Evolutionary conservation across 2,797 vertebrate genomes (phyloP).

Genomic region (Mormyrops boulengeri): DNA sequence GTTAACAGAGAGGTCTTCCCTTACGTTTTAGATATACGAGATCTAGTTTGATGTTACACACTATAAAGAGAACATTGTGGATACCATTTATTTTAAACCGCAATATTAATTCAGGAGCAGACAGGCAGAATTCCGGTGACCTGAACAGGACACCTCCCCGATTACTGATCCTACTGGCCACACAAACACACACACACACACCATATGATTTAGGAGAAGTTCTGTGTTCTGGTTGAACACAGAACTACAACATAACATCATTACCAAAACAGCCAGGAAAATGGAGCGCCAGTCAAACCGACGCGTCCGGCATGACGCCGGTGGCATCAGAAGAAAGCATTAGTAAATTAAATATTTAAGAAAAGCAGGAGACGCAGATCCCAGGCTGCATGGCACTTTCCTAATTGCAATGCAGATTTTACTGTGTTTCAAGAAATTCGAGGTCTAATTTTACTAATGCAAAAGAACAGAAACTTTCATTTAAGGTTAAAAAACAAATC

Average conservation of each 20-base stretch:
- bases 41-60: background rate
- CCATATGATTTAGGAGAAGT: background rate
- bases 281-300: slow-evolving; percentile 16
- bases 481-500: background rate
- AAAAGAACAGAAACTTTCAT: background rate
- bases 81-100: background rate
- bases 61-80: background rate
- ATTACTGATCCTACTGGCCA: background rate
- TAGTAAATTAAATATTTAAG: slow-evolving; percentile 42
- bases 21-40: background rate
- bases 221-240: background rate
- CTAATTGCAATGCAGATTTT: slow-evolving; percentile 9
- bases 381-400: slow-evolving; percentile 5
- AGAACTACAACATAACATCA: background rate
- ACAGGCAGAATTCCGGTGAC: background rate
- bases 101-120: background rate
- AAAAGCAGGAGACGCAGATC: slow-evolving; percentile 23
- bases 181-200: background rate
- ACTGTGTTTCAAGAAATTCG: background rate
- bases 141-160: background rate
- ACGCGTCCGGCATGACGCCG: slow-evolving; percentile 25
- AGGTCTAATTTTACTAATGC: background rate
- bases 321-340: slow-evolving; percentile 28
- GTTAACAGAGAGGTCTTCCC: background rate
- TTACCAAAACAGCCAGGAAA: background rate